Conservation (phyloP, 2,797 vertebrate species). For the Eurystomus glaucurus region DNA sequence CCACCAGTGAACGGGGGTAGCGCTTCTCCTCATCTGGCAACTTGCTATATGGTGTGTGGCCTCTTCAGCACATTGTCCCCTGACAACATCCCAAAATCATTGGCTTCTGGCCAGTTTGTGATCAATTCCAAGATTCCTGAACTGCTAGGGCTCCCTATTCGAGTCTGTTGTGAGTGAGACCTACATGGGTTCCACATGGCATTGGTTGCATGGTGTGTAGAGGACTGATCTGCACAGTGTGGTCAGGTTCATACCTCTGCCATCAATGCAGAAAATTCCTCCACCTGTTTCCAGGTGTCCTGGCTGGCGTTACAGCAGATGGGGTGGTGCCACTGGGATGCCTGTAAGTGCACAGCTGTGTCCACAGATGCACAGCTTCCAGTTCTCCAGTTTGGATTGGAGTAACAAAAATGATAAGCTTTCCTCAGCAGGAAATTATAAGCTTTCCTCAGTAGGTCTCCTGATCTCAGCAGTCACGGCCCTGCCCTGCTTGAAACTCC, state of each 20-base stretch:
- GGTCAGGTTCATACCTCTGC: rapidly evolving
- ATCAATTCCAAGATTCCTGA: no score
- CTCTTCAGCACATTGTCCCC: no score
- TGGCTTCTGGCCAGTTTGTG: no score
- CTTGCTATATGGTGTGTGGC: no score
- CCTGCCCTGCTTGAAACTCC: background rate
- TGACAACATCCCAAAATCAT: no score
- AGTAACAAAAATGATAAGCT: background rate
- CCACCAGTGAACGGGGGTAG: no score
- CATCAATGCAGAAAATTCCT: background rate
- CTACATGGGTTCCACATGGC: no score
- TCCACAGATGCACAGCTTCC: background rate
- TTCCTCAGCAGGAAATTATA: background rate
- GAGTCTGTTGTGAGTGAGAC: no score
- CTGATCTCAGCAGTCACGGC: background rate
- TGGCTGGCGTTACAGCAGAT: background rate
- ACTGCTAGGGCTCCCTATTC: no score
- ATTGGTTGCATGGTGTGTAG: no score
- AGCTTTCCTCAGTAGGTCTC: background rate
- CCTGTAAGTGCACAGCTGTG: rapidly evolving
- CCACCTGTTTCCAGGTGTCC: background rate
- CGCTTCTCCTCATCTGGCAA: no score
- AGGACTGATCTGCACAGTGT: background rate
- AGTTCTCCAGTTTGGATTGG: background rate
- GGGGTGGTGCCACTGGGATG: background rate